phyloP scores from a whole-genome alignment of 2,888 invertebrate genomes.

The Nebria brevicollis region DNA sequence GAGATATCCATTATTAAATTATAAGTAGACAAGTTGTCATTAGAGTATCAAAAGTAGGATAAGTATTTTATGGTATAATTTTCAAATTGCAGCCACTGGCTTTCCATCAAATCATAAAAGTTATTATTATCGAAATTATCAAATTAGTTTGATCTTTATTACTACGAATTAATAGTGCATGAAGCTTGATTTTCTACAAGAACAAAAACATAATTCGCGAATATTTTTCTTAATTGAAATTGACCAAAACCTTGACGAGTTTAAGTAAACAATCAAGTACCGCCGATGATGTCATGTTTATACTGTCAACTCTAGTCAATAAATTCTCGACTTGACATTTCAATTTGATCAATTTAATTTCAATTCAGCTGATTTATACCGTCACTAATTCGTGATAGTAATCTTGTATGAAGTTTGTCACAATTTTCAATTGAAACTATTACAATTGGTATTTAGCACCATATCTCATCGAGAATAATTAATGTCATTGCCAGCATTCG shows the following conservation, averaged over 20 bases:
- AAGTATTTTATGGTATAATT: not conserved
- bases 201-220: not conserved
- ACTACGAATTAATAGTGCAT: conserved; percentile 17
- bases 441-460: not conserved
- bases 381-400: not conserved
- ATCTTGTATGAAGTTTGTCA: not conserved
- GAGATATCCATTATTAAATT: not conserved
- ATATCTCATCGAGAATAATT: no score
- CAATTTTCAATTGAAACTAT: not conserved
- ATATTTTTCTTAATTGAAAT: not conserved
- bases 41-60: not conserved
- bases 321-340: not conserved
- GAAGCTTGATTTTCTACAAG: not conserved
- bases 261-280: not conserved
- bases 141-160: conserved; percentile 13
- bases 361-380: not conserved
- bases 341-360: not conserved
- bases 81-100: not conserved
- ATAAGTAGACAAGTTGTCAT: not conserved
- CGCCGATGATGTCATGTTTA: not conserved
- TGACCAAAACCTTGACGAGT: not conserved
- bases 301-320: not conserved
- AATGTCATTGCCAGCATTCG: no score
- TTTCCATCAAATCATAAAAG: conserved; percentile 9
- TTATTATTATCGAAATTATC: conserved; percentile 17